Conservation (phyloP, 64 coral and sea anemone species). For the Actinia tenebrosa region DNA sequence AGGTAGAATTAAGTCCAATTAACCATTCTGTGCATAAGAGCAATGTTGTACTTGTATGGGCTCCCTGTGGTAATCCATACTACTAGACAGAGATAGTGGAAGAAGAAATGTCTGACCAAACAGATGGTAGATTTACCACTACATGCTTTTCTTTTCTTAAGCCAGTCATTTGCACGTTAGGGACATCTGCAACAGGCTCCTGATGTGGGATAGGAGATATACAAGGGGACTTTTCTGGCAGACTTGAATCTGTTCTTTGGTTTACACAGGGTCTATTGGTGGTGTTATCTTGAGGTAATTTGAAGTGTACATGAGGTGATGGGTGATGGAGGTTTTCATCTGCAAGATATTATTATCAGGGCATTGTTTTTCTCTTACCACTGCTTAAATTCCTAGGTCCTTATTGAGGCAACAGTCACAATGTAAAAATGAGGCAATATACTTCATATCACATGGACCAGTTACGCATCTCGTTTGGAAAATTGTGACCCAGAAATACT, state of each 20-base stretch:
- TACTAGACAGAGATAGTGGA: constrained; percentile 45
- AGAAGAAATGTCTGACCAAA: constrained; percentile 65
- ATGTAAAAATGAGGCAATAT: too few species aligned
- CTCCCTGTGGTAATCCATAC: background rate
- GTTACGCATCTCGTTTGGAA: too few species aligned
- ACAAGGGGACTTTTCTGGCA: constrained; percentile 16
- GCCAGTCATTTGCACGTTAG: background rate
- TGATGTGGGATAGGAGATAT: constrained; percentile 47
- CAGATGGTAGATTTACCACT: constrained; percentile 45
- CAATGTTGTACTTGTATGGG: background rate
- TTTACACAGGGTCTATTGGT: background rate
- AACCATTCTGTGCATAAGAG: too few species aligned
- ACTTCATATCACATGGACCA: too few species aligned
- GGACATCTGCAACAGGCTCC: background rate
- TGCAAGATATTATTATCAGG: background rate
- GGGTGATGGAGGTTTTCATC: constrained; percentile 14
- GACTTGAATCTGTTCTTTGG: background rate
- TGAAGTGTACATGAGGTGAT: constrained; percentile 54
- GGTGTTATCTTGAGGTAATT: constrained; percentile 9
- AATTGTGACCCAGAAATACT: too few species aligned
- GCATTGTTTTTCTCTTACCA: too few species aligned
- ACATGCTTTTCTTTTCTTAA: constrained; percentile 36
- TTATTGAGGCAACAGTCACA: too few species aligned
- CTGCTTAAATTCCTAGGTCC: too few species aligned
- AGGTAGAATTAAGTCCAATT: too few species aligned